These are phyloP conservation scores for Cheilinus undulatus DNA, from an alignment of 2,113 vertebrate genomes.

Conservation along the genomic window DNA sequence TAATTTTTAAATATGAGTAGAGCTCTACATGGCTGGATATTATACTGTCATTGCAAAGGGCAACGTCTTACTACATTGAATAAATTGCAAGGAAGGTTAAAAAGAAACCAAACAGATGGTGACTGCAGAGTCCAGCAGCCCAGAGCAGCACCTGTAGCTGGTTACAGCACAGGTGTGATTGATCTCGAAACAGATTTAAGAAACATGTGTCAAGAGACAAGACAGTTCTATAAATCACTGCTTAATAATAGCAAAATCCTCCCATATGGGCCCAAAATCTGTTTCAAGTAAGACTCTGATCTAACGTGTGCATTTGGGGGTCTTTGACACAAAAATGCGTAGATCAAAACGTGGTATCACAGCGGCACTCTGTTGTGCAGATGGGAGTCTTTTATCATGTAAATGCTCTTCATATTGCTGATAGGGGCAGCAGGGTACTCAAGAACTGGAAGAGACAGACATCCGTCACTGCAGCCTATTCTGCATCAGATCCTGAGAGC, in stretches of 20 bases:
- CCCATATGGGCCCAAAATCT: slow-evolving; percentile 17
- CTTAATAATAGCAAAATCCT: slow-evolving; percentile 17
- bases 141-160: slow-evolving; percentile 52
- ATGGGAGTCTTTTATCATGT: slow-evolving; percentile 58
- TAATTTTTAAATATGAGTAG: slow-evolving; percentile 55
- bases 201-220: slow-evolving; percentile 4
- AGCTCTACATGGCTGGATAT: slow-evolving; percentile 50
- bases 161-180: slow-evolving; percentile 33
- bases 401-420: slow-evolving; percentile 52
- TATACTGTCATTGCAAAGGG: slow-evolving; percentile 56
- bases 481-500: slow-evolving; percentile 32
- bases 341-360: slow-evolving; percentile 26
- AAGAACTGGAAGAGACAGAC: slow-evolving; percentile 19
- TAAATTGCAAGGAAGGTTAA: slow-evolving; percentile 52
- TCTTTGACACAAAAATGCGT: slow-evolving; percentile 19
- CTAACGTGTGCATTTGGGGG: slow-evolving; percentile 29
- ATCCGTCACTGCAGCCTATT: slow-evolving; percentile 37
- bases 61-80: slow-evolving; percentile 48
- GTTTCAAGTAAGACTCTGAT: slow-evolving; percentile 17
- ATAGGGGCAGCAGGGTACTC: slow-evolving; percentile 41
- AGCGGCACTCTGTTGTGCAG: slow-evolving; percentile 44
- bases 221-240: slow-evolving; percentile 13
- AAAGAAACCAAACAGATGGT: slow-evolving; percentile 64
- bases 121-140: slow-evolving; percentile 34
- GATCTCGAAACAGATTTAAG: slow-evolving; percentile 25